Conservation (phyloP, 2,113 vertebrate genomes). For the Hippolais icterina region DNA sequence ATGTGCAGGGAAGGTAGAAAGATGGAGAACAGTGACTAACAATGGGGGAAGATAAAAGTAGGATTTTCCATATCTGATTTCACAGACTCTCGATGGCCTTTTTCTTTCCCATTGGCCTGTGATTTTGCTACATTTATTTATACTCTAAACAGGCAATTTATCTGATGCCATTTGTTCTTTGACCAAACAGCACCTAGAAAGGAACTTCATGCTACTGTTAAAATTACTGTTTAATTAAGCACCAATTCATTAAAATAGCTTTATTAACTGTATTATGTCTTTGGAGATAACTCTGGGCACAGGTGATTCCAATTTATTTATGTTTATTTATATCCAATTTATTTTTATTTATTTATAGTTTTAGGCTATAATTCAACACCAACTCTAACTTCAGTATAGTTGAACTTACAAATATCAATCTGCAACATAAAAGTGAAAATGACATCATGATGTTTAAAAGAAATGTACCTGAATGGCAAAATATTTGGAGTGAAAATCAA, state of each 20-base stretch:
- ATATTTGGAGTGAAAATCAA: background rate
- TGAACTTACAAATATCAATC: background rate
- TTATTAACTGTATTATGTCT: background rate
- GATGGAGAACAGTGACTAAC: background rate
- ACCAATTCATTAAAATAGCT: background rate
- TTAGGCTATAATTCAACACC: background rate
- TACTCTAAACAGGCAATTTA: background rate
- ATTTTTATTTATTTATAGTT: background rate
- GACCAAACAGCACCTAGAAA: background rate
- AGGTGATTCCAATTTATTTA: background rate
- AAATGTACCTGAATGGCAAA: background rate
- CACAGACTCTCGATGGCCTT: background rate
- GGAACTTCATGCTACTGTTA: background rate
- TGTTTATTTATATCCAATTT: too few species aligned
- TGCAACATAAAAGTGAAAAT: background rate
- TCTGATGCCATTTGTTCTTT: background rate
- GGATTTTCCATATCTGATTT: slow-evolving; percentile 24
- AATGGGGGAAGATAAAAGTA: background rate
- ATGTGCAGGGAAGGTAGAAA: background rate
- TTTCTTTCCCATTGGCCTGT: background rate
- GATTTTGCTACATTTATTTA: background rate
- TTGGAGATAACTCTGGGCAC: background rate
- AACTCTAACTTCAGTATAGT: background rate
- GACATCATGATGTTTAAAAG: background rate
- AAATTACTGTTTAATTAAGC: background rate